These are phyloP conservation scores for Rhaphigaster nebulosa DNA, from an alignment of 2,888 invertebrate species.

Conservation along the genomic window DNA sequence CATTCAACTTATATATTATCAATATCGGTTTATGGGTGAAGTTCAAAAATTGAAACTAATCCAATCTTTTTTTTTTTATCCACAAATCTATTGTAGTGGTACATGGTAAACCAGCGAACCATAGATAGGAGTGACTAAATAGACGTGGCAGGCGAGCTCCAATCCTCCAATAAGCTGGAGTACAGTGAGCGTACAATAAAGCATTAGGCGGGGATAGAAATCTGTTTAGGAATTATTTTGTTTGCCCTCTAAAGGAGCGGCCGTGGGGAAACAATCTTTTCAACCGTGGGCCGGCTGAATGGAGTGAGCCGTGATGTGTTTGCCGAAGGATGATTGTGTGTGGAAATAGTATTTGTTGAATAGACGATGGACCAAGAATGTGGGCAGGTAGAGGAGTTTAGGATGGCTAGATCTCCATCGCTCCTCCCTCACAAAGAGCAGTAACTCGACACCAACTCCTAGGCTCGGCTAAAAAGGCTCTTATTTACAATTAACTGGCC, in stretches of 20 bases:
- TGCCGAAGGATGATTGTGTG: slow-evolving; percentile 52
- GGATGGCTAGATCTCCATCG: slow-evolving; percentile 52
- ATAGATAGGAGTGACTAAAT: slow-evolving; percentile 2
- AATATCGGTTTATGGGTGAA: background rate
- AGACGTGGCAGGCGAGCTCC: slow-evolving; percentile 22
- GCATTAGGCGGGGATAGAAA: slow-evolving; percentile 47
- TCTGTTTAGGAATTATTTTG: slow-evolving; percentile 48
- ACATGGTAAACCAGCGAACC: background rate
- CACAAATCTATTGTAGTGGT: slow-evolving; percentile 21
- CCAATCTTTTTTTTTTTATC: slow-evolving; percentile 21
- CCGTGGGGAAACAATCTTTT: slow-evolving; percentile 48
- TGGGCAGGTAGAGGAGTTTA: slow-evolving; percentile 50
- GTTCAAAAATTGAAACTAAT: slow-evolving; percentile 30
- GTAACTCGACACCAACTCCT: slow-evolving; percentile 55
- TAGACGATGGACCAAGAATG: slow-evolving; percentile 51
- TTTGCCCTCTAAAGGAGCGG: slow-evolving; percentile 46
- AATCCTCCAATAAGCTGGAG: slow-evolving; percentile 41
- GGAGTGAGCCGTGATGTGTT: slow-evolving; percentile 47
- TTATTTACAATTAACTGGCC: slow-evolving; percentile 59
- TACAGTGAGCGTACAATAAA: slow-evolving; percentile 45
- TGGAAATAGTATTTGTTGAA: slow-evolving; percentile 53
- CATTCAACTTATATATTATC: background rate
- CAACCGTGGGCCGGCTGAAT: slow-evolving; percentile 37
- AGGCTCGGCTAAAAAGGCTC: slow-evolving; percentile 51
- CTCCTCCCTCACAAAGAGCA: slow-evolving; percentile 26